Base-by-base conservation (phyloP, 2,888 invertebrate species). In the Trissoscelio sp. region DNA sequence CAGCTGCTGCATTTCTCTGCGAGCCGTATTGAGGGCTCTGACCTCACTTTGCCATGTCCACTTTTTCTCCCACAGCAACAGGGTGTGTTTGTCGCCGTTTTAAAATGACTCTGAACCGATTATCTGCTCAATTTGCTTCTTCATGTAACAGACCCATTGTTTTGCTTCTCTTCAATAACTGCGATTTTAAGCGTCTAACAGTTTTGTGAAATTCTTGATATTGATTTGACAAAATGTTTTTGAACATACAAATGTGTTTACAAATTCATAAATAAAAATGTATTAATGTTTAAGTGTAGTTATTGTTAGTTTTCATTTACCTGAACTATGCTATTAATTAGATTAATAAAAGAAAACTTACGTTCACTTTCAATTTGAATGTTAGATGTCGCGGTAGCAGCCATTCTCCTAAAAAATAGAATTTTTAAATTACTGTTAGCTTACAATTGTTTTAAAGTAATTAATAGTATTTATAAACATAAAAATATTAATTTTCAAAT, bases 41-140 rank as follows among this genome's bases (percentile, higher is more conserved):
- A 81, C 75, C 77, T 77, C 72, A 62, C 64, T 55, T 55, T 75
- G 67, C 34, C 31, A 16, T 53, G 64, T 64, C 44, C 48, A 57
- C 64, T 57, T 53, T 78, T 67, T 67, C 57, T 78, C 48, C 28
- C 60, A 62, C 72, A 72, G 72, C 53, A 70, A 70, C 70, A 78
- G 78, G 78, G 78, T 70, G 78, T 78, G 78, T 64, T 69, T 69
- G 69, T 69, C 69, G 55, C 55, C 14, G 69, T 37, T 78, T 62
- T 60, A 70, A 70, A 78, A 70, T 70, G 62, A 78, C 46, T 57
- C 55, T 70, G 62, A 78, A 48, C 64, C 78, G 70, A 78, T 78
- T 78, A 78, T 64, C 70, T 70, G 78, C 78, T 78, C 78, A 78
- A 78, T 78, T 78, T 70, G 51, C 57, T 70, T 70, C 70, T 44